Evolutionary conservation across 2,888 invertebrate species (phyloP), one percentile per base, ranked within the genome.

Genomic region (Athalia cordata): DNA sequence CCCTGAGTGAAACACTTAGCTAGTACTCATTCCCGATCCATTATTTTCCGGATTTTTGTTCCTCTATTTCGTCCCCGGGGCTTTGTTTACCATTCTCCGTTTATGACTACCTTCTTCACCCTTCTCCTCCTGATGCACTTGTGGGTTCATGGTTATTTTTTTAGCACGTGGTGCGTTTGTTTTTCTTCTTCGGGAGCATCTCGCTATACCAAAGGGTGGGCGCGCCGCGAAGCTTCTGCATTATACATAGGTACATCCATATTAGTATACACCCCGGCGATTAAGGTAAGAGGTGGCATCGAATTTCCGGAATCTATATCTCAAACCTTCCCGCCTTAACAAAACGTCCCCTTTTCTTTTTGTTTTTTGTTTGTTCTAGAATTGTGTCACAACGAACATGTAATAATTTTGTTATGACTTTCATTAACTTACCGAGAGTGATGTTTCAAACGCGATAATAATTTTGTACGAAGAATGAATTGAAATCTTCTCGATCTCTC

Each of bases 81-180:
- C 61, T 77, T 66, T 70, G 70, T 77, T 77, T 77, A 77, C 70
- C 68, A 62, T 77, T 77, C 68, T n/a, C 45, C 77, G 52, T 77
- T 77, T 77, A 77, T 61, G 67, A 70, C 61, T 59, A 61, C 50
- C 61, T 49, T 47, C 61, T 50, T 64, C 55, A 9, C 61, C 49
- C 9, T 57, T 57, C 6, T 4, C 15, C 52, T 13, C 29, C 67
- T 50, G n/a, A n/a, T n/a, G 8, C 29, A 61, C 50, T 70, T 62
- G 68, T 45, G 77, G 61, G 15, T 68, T 59, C 4, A 43, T n/a
- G 49, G 61, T 77, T 77, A 77, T 77, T 77, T 77, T 77, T 57
- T 68, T 61, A 67, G 52, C 50, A 49, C 45, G 13, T 49, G 77
- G 64, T 50, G 15, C 67, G 68, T 77, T 77, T 77, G 68, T 68